A percentile compares a stretch with the other conserved stretches of the same genome.
Conservation (phyloP, 2,888 invertebrate genomes). For the Digitonthophagus gazella region DNA sequence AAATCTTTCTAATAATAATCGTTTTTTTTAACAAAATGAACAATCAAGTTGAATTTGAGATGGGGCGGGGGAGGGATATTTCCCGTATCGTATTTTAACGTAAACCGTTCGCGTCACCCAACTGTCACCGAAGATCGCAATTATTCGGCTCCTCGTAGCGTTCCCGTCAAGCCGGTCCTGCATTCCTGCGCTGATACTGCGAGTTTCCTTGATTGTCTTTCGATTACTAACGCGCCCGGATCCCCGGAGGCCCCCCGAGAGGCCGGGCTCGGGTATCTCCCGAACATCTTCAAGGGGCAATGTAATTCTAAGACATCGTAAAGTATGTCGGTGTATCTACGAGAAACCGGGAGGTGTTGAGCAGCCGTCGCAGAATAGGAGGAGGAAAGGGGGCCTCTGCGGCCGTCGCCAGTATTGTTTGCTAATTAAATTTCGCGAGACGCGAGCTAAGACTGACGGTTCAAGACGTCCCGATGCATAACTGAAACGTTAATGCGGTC, state of each 20-base stretch:
- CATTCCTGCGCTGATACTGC: background rate
- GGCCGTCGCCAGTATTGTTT: slow-evolving; percentile 43
- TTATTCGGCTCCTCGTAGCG: background rate
- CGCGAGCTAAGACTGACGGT: background rate
- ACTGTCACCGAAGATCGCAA: background rate
- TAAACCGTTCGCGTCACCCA: too few species aligned
- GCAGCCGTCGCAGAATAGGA: slow-evolving; percentile 38
- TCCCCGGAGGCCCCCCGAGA: background rate
- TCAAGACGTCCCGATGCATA: background rate
- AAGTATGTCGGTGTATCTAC: slow-evolving; percentile 41
- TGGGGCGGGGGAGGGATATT: too few species aligned
- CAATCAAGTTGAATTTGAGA: background rate
- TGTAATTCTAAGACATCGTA: slow-evolving; percentile 47
- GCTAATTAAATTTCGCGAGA: slow-evolving; percentile 47
- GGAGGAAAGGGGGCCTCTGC: slow-evolving; percentile 32
- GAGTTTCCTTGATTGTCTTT: background rate
- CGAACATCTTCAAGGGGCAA: slow-evolving; percentile 16
- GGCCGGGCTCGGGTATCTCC: background rate
- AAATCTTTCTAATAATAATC: background rate
- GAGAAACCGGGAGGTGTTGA: slow-evolving; percentile 36
- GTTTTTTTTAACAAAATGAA: background rate
- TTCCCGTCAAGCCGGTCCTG: background rate
- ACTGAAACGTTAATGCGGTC: slow-evolving; percentile 1
- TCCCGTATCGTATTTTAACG: background rate
- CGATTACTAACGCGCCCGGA: background rate